Percentiles rank a stretch among this genome's conserved stretches.
Conservation (phyloP, 2,113 vertebrate genomes). For the Ibidorhyncha struthersii region DNA sequence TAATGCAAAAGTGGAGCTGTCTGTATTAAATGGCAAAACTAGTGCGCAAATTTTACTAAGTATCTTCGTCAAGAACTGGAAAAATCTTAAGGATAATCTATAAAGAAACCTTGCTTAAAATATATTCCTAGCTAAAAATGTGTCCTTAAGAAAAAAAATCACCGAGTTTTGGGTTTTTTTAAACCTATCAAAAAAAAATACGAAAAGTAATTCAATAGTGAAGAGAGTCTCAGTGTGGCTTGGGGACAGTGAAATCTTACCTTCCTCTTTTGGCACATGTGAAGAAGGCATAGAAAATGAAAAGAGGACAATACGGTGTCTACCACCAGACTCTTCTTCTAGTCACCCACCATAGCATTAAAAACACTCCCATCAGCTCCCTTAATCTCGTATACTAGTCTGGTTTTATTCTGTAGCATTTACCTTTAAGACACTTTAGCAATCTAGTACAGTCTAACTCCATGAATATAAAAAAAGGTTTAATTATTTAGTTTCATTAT, state of each 20-base stretch:
- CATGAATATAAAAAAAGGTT: not conserved
- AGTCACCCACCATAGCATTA: not conserved
- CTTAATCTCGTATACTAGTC: not conserved
- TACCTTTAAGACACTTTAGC: not conserved
- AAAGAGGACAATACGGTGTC: rapidly evolving
- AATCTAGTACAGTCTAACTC: not conserved
- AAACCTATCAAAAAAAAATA: not conserved
- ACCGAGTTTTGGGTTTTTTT: not conserved
- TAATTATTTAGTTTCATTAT: not conserved
- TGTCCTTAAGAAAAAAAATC: not conserved
- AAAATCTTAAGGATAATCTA: not conserved
- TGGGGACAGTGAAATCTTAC: not conserved
- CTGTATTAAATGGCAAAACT: not conserved
- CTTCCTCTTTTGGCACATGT: not conserved
- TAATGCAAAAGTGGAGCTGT: not conserved
- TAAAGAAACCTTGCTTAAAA: not conserved
- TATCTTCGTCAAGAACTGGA: not conserved
- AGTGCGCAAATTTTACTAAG: not conserved
- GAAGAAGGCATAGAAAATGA: not conserved
- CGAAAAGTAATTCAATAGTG: not conserved
- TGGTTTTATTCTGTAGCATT: not conserved
- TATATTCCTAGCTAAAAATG: not conserved
- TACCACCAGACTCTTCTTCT: not conserved
- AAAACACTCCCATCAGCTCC: not conserved
- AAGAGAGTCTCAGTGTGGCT: not conserved